These are phyloP conservation scores for Heteronetta atricapilla DNA, from an alignment of 2,113 vertebrate species.

Conservation along the genomic window DNA sequence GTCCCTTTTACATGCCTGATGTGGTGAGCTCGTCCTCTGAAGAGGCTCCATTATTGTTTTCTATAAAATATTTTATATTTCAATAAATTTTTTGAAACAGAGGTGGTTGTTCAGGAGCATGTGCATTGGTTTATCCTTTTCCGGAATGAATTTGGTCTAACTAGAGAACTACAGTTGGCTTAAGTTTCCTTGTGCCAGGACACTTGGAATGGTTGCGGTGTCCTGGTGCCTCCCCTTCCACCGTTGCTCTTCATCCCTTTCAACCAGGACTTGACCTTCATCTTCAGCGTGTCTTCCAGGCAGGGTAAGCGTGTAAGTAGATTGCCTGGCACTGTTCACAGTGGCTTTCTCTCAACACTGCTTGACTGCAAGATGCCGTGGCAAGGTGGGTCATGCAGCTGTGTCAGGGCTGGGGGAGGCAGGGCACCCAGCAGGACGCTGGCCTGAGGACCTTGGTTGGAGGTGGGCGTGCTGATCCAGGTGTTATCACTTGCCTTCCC, in stretches of 20 bases:
- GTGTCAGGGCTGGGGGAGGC: background rate
- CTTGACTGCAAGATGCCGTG: background rate
- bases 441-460: background rate
- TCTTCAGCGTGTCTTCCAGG: background rate
- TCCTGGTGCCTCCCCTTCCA: background rate
- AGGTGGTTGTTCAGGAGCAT: background rate
- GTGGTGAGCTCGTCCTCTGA: background rate
- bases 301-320: background rate
- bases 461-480: background rate
- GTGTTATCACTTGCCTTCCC: background rate
- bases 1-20: background rate
- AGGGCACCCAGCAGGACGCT: background rate
- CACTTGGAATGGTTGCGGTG: background rate
- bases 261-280: background rate
- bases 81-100: constrained; percentile 47
- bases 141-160: background rate
- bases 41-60: background rate
- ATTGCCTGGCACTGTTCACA: background rate
- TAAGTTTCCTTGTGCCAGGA: background rate
- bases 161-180: background rate
- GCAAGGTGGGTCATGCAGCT: background rate
- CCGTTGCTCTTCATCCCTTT: background rate
- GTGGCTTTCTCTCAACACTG: background rate
- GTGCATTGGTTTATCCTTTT: background rate
- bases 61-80: constrained; percentile 5